phyloP scores from a whole-genome alignment of 2,888 invertebrate species.

The Atrina japonica region DNA sequence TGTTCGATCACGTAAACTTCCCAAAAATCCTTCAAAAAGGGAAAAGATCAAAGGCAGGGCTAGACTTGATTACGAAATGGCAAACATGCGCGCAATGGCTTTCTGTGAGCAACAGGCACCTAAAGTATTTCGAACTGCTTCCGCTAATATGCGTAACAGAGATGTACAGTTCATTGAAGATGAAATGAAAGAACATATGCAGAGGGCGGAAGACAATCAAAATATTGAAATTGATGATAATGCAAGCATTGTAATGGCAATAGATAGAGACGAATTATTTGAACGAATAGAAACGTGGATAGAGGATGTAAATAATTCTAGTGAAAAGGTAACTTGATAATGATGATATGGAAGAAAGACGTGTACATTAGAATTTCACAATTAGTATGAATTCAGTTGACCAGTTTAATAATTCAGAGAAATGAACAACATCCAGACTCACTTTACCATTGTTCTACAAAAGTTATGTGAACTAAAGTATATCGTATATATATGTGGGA shows the following conservation, averaged over 20 bases:
- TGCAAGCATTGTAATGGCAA: slow-evolving; percentile 55
- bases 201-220: slow-evolving; percentile 38
- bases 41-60: slow-evolving; percentile 71
- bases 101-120: slow-evolving; percentile 68
- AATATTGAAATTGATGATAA: slow-evolving; percentile 45
- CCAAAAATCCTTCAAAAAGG: slow-evolving; percentile 61
- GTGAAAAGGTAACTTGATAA: not conserved
- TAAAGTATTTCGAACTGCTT: slow-evolving; percentile 64
- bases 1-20: slow-evolving; percentile 51
- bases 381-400: not conserved
- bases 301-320: slow-evolving; percentile 52
- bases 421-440: too few species aligned
- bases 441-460: too few species aligned
- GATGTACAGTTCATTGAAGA: slow-evolving; percentile 68
- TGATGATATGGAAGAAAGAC: not conserved
- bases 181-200: slow-evolving; percentile 60
- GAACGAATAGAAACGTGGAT: slow-evolving; percentile 63
- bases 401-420: too few species aligned
- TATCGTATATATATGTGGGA: too few species aligned
- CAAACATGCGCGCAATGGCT: slow-evolving; percentile 67
- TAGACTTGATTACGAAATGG: slow-evolving; percentile 68
- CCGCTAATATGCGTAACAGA: slow-evolving; percentile 62
- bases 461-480: too few species aligned
- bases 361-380: not conserved
- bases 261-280: slow-evolving; percentile 65